Evolutionary conservation across 2,797 vertebrate species (phyloP), one percentile per base, ranked within the genome.

Genomic region (Betta splendens): DNA sequence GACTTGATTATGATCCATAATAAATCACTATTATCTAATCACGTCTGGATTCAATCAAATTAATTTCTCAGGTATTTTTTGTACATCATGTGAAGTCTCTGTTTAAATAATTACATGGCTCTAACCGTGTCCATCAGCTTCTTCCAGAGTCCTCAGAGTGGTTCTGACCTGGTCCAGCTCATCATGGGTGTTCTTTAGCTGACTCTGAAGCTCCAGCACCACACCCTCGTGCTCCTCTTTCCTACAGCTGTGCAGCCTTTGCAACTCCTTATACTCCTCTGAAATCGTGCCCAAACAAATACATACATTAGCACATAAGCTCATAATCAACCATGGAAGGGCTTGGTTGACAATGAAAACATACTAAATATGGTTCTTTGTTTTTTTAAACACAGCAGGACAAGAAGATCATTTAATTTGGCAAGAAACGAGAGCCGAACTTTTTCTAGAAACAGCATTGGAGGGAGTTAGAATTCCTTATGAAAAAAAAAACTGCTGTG

Each of bases 261-360:
- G 92, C 71, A 94, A 65, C 61, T 84, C 72, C 80, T 92, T 83
- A 55, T 92, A 91, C 39, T 91, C 87, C 56, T 92, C 95, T 96
- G 84, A 62, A 89, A 75, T 44, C 1, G 5, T 37, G 53, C 62
- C 67, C 75, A 33, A 22, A 78, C 42, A 75, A 79, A 84, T 64
- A 85, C 51, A 54, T 17, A 25, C n/a, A 9, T 60, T 25, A 10
- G 33, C 44, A 70, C 40, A 35, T 13, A 37, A 45, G 56, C 23
- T 77, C 50, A 69, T 17, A 45, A 21, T 45, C 62, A 60, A 31
- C 53, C 58, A 55, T 55, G 55, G 67, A 75, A 71, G 70, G 74
- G 78, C 71, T 89, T 72, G 80, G 83, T 64, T 71, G 79, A 79
- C 69, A 82, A 29, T 52, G 53, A 58, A 82, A 87, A 82, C 74